Conservation (phyloP, 2,888 invertebrate species). For the Chrysolina oricalcia region DNA sequence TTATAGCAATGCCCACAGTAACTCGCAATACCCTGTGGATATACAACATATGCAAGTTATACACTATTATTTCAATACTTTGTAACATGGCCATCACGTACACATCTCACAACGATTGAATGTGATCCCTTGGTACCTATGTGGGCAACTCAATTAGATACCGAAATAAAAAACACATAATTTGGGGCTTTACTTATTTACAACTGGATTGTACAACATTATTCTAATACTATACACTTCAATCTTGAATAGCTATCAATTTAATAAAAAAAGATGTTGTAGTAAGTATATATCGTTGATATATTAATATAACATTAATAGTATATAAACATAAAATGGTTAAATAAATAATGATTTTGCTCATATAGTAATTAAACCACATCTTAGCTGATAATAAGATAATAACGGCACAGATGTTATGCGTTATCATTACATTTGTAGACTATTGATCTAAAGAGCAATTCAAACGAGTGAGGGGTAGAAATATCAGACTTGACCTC, state of each 20-base stretch:
- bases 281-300: constrained; percentile 67
- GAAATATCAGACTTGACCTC: constrained; percentile 35
- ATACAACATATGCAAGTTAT: too few relatives aligned
- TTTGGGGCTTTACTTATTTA: constrained; percentile 67
- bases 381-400: not conserved
- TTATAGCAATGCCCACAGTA: too few relatives aligned
- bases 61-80: too few relatives aligned
- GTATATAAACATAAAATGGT: constrained; percentile 62
- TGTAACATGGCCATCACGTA: too few relatives aligned
- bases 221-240: constrained; percentile 72
- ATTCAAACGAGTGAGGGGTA: constrained; percentile 29
- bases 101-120: too few relatives aligned
- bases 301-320: constrained; percentile 64
- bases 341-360: constrained; percentile 61
- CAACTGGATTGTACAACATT: constrained; percentile 72
- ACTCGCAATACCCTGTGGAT: too few relatives aligned
- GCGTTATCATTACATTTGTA: not conserved
- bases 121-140: not conserved
- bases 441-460: constrained; percentile 17
- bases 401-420: not conserved
- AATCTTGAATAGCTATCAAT: constrained; percentile 69
- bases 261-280: constrained; percentile 71
- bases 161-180: constrained; percentile 25
- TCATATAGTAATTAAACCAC: constrained; percentile 14
- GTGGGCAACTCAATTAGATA: not conserved